These are phyloP conservation scores for Polylopha cassiicola DNA, from an alignment of 2,888 invertebrate genomes.

Conservation along the genomic window DNA sequence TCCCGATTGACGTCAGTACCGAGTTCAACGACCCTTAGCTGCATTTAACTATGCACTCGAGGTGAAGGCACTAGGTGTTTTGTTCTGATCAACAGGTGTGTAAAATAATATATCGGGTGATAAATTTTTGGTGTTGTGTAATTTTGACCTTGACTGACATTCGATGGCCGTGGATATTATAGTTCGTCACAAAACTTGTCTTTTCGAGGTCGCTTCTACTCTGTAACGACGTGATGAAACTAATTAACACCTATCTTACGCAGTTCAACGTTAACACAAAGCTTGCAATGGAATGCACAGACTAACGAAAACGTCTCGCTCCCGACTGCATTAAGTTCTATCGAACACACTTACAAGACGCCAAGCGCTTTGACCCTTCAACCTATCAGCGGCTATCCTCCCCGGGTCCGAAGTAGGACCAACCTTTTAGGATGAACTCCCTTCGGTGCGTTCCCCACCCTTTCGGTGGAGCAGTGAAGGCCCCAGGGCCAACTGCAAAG, in stretches of 20 bases:
- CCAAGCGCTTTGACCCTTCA: too few relatives aligned
- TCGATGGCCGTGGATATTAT: constrained; percentile 23
- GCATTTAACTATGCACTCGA: constrained; percentile 22
- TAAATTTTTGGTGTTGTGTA: constrained; percentile 21
- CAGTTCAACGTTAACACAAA: constrained; percentile 10
- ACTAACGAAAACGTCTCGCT: too few relatives aligned
- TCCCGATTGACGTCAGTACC: constrained; percentile 47
- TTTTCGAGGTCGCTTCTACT: constrained; percentile 13
- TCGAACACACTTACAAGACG: too few relatives aligned
- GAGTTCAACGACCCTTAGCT: constrained; percentile 37
- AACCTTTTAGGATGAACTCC: too few relatives aligned
- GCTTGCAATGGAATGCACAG: too few relatives aligned
- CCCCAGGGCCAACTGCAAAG: too few relatives aligned
- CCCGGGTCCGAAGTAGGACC: too few relatives aligned
- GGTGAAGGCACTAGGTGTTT: constrained; percentile 13
- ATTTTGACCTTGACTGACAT: constrained; percentile 22
- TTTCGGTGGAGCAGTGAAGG: too few relatives aligned
- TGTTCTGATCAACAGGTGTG: neutral
- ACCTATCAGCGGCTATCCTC: too few relatives aligned
- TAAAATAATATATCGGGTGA: constrained; percentile 10
- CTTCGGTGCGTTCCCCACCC: too few relatives aligned
- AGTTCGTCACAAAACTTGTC: constrained; percentile 25
- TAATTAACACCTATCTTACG: constrained; percentile 10
- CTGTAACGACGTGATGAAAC: constrained; percentile 18
- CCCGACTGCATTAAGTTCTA: too few relatives aligned